Evolutionary conservation across 1,140 invertebrate genomes (phyloP).

Genomic region (Helicoverpa zea): DNA sequence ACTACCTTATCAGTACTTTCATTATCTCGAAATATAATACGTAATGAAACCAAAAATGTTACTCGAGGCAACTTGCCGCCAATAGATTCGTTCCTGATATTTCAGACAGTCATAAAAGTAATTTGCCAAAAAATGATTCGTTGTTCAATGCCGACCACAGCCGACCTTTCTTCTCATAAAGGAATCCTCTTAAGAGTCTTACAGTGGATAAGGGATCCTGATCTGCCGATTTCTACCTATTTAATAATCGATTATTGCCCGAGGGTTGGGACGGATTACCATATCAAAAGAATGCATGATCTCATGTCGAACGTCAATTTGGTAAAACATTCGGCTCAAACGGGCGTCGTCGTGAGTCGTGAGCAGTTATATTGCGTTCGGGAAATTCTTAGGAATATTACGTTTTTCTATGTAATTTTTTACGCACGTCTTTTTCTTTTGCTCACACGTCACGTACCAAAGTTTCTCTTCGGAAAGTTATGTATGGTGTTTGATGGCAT

Average conservation of each 20-base stretch:
- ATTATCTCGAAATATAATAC: constrained; percentile 34
- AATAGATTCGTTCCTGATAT: constrained; percentile 23
- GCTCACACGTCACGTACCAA: constrained; percentile 35
- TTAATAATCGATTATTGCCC: constrained; percentile 81
- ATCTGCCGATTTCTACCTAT: constrained; percentile 76
- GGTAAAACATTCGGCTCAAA: constrained; percentile 72
- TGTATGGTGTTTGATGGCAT: constrained; percentile 22
- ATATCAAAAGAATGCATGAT: constrained; percentile 82
- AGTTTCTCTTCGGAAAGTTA: constrained; percentile 24
- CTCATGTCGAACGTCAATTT: constrained; percentile 78
- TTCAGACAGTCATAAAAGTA: constrained; percentile 36
- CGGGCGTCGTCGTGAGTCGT: constrained; percentile 54
- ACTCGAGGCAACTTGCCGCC: constrained; percentile 6
- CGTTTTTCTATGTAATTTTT: constrained; percentile 41
- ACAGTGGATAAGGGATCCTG: constrained; percentile 65
- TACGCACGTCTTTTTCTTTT: constrained; percentile 34
- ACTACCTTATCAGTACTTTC: constrained; percentile 23
- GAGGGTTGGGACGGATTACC: constrained; percentile 75
- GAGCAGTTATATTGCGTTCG: constrained; percentile 66
- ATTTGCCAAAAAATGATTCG: constrained; percentile 51
- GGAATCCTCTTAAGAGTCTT: constrained; percentile 65
- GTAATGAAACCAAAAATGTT: constrained; percentile 20
- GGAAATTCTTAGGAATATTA: constrained; percentile 55
- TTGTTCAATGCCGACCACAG: constrained; percentile 57
- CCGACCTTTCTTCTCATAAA: constrained; percentile 67